A percentile compares a stretch with the other conserved stretches of the same genome.
These are phyloP conservation scores for Xenopus borealis DNA, from an alignment of 2,113 vertebrate species.

Conservation along the genomic window DNA sequence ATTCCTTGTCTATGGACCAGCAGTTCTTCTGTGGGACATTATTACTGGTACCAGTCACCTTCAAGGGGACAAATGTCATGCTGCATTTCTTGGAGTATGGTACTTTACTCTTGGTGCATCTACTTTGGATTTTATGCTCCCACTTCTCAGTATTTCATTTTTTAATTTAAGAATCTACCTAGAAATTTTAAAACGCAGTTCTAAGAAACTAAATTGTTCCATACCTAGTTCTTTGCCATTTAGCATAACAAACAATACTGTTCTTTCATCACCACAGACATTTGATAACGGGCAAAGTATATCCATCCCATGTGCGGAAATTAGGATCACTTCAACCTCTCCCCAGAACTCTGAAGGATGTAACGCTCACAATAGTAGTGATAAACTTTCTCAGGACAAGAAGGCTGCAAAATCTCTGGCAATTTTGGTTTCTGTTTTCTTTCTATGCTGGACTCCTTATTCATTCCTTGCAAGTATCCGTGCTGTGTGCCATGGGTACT, in stretches of 20 bases:
- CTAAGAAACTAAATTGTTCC: constrained; percentile 35
- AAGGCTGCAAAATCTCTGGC: constrained; percentile 73
- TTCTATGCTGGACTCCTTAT: constrained; percentile 79
- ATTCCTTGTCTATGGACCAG: constrained; percentile 82
- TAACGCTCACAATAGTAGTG: background rate
- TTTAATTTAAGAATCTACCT: constrained; percentile 84
- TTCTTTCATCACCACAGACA: background rate
- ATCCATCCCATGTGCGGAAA: background rate
- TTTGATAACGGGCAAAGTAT: background rate
- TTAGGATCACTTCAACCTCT: background rate
- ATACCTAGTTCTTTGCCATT: background rate
- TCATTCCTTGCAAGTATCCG: constrained; percentile 73
- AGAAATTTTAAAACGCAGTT: constrained; percentile 70
- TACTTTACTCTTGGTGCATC: constrained; percentile 77
- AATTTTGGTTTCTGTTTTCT: constrained; percentile 74
- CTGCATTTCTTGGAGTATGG: constrained; percentile 75
- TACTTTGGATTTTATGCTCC: constrained; percentile 81
- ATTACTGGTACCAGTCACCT: constrained; percentile 11
- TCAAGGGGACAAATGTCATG: constrained; percentile 55
- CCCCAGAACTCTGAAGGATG: background rate
- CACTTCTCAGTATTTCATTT: constrained; percentile 76
- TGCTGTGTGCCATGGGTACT: constrained; percentile 57
- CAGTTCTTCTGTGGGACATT: constrained; percentile 75
- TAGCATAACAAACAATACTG: background rate
- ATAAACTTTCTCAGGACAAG: constrained; percentile 62